Base-by-base conservation (phyloP, 2,888 invertebrate species). In the Tanypteryx hageni region DNA sequence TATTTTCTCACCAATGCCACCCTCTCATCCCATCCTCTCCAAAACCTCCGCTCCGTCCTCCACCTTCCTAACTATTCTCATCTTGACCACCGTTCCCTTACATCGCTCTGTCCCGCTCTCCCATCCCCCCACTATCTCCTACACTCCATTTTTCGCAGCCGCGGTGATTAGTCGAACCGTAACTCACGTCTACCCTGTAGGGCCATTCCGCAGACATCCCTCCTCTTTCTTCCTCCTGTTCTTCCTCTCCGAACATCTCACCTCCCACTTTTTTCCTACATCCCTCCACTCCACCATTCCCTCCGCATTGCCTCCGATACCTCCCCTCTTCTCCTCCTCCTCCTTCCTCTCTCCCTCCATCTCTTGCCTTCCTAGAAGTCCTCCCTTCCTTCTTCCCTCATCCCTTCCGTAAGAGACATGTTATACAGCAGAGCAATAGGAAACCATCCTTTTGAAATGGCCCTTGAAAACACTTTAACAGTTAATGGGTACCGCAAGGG, bases 401-500 rank as follows among this genome's bases (percentile, higher is more conserved):
- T 44, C 4, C 27, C 22, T 27, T 27, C 11, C 76, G 27, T 76
- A 27, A 68, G 18, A 68, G n/a, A 22, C 68, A n/a, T 44, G 44
- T 44, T 5, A 44, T 44, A 76, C 13, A 76, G 11, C 22, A 76
- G 76, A 27, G 76, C 27, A 76, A 76, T 27, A 27, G 76, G 27
- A 76, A 76, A 27, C 22, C 27, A 13, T 76, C 27, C 76, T 22
- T 76, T 22, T 10, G 11, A 76, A 76, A 76, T 76, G 76, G 76
- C 76, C 18, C 11, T 76, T 14, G 76, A 76, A 22, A 27, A 76
- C 76, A 76, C 27, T 76, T 76, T 27, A 22, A 76, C 22, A 5
- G 22, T 13, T 76, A 76, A 76, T 76, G 76, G 76, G 76, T 27
- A 76, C 76, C 76, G 76, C 22, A 76, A 76, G 27, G 22, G 76